Base-by-base conservation (phyloP, 2,797 vertebrate genomes). In the Syndactyla subalaris region DNA sequence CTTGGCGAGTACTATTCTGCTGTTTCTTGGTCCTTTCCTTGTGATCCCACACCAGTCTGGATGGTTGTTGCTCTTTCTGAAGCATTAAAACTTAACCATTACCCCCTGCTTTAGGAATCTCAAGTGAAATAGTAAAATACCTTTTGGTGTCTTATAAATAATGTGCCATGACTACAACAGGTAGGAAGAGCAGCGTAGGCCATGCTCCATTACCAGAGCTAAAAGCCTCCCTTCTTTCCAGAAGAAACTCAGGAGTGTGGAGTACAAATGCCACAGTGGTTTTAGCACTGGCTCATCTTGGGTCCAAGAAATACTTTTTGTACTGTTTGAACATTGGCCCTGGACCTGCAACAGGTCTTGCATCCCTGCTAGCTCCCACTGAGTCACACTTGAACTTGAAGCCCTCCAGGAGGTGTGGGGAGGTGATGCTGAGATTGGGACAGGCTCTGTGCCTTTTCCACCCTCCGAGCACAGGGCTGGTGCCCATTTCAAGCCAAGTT, bases 381-480 rank as follows among this genome's bases (percentile, higher is more conserved):
- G 54, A 21, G 23, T 78, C 1, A 2, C 32, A 45, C 3, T 22
- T 0, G 7, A 81, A 43, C 21, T 75, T 61, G 51, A 79, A 57
- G 2, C 6, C 5, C 16, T 3, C 1, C 5, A 10, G 29, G 14
- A 71, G 61, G 23, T 1, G 2, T 9, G 39, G 13, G 34, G 11
- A 46, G 22, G 11, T 30, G n/a, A 36, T 34, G 7, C 26, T 45
- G 84, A 24, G 48, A 24, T 2, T 6, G 12, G 5, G 15, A 22
- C 32, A 71, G 49, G 26, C 29, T 70, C 29, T 26, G 16, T 43
- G 52, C 22, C 79, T 30, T 71, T 16, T 23, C 32, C 3, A 9
- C 1, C 0, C 2, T n/a, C 52, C 1, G 1, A 15, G 22, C 38
- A 34, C 6, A 26, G 18, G 24, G n/a, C 45, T 5, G 54, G 8